Conservation (phyloP, 2,888 invertebrate species). For the Auanema freiburgensis region DNA sequence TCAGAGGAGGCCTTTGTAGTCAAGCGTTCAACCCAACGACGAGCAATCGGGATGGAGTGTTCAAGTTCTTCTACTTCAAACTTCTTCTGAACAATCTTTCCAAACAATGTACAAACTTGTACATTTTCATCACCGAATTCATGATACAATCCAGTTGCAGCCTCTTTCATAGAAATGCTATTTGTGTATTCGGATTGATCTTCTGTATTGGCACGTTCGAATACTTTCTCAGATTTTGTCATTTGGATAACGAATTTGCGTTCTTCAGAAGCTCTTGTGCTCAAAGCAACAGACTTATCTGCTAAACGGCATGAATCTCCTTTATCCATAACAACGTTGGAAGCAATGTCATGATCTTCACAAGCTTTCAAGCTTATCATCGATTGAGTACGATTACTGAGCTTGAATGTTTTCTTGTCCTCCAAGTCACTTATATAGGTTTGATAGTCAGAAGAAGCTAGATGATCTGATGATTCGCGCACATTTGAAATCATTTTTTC, state of each 20-base stretch:
- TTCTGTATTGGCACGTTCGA: slow-evolving; percentile 31
- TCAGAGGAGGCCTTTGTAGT: slow-evolving; percentile 28
- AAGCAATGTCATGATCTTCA: slow-evolving; percentile 22
- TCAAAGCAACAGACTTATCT: slow-evolving; percentile 12
- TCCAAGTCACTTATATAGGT: slow-evolving; percentile 32
- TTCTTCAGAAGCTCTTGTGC: slow-evolving; percentile 35
- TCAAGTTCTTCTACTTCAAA: slow-evolving; percentile 41
- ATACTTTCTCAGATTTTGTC: slow-evolving; percentile 35
- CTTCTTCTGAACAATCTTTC: slow-evolving; percentile 41
- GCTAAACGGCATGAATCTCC: slow-evolving; percentile 28
- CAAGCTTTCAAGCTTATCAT: slow-evolving; percentile 30
- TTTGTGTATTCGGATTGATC: slow-evolving; percentile 30
- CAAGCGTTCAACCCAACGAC: slow-evolving; percentile 44
- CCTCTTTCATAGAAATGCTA: slow-evolving; percentile 25
- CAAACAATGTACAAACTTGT: slow-evolving; percentile 40
- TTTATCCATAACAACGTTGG: slow-evolving; percentile 31
- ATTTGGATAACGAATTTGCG: slow-evolving; percentile 39
- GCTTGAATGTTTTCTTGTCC: slow-evolving; percentile 23
- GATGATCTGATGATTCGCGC: slow-evolving; percentile 26
- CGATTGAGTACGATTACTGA: slow-evolving; percentile 23
- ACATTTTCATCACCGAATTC: slow-evolving; percentile 44
- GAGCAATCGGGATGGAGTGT: slow-evolving; percentile 22
- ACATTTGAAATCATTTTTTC: slow-evolving; percentile 12
- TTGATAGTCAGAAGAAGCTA: slow-evolving; percentile 26
- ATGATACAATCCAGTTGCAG: slow-evolving; percentile 22